Base-by-base conservation (phyloP, 2,113 vertebrate species). In the Macrotus californicus region DNA sequence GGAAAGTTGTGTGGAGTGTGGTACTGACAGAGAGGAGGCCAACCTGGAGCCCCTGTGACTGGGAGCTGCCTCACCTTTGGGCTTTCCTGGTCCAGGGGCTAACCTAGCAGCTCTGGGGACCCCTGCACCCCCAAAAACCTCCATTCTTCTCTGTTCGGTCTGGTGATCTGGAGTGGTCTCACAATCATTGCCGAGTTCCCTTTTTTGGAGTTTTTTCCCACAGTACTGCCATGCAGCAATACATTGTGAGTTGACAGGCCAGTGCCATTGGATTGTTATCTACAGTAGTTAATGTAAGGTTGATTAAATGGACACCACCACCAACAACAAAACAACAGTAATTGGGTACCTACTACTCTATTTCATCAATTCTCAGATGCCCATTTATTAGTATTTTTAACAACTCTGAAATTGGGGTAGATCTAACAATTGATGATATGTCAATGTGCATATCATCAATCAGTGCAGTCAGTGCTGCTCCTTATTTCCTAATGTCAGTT, bases 211-310 rank as follows among this genome's bases (percentile, higher is more conserved):
- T 18, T 1, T 34, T 36, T 50, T 15, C 26, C 21, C 21, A 5
- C 5, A 2, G 29, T 1, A 18, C 46, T 16, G 16, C 22, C 1
- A 13, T 11, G 41, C 3, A 16, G 4, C 4, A 5, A 7, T 2
- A 5, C 6, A 0, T 12, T 34, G n/a, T 69, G 84, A 54, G 21
- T 16, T 7, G 43, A 54, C 69, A 7, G 26, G 1, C 15, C 26
- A 1, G 5, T 12, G 10, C 22, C 24, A 7, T 21, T 6, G 36
- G 64, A 1, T 2, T 43, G 6, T 31, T 21, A 21, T 16, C 41
- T 39, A 0, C 10, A 6, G 29, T 18, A 34, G 39, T 29, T 39
- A 21, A 16, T 5, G 64, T 31, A 52, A 56, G 36, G 46, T 29
- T 31, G 64, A 8, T 22, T 48, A 46, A 29, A 6, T 0, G 88